A percentile compares a stretch with the other conserved stretches of the same genome.
These are phyloP conservation scores for Anthoscopus minutus DNA, from an alignment of 2,113 vertebrate species.

Conservation along the genomic window DNA sequence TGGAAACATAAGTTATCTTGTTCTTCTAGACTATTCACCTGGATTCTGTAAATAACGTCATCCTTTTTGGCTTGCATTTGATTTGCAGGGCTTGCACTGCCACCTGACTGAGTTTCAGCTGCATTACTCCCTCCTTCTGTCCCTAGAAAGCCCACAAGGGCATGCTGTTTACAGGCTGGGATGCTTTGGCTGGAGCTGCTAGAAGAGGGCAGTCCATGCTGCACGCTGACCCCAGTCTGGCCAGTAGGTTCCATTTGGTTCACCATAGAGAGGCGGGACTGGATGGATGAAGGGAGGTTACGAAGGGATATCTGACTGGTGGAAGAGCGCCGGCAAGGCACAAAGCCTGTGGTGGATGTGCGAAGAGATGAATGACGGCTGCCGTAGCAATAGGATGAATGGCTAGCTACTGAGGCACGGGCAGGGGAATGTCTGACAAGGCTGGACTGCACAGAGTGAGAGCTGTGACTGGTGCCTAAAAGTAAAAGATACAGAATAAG, in stretches of 20 bases:
- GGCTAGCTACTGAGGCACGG: conserved; percentile 91
- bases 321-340: conserved; percentile 93
- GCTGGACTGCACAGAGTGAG: conserved; percentile 91
- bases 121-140: conserved; percentile 77
- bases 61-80: conserved; percentile 84
- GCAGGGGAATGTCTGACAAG: conserved; percentile 93
- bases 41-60: conserved; percentile 95
- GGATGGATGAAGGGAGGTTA: conserved; percentile 90
- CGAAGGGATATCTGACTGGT: conserved; percentile 96
- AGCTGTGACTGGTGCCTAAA: conserved; percentile 93
- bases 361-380: conserved; percentile 94
- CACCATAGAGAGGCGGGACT: conserved; percentile 87
- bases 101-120: conserved; percentile 72
- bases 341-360: conserved; percentile 88
- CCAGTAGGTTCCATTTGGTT: conserved; percentile 77
- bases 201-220: conserved; percentile 81
- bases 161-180: conserved; percentile 92
- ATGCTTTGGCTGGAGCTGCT: conserved; percentile 97
- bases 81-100: conserved; percentile 77
- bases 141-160: conserved; percentile 90
- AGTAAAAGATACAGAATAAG: conserved; percentile 18
- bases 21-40: conserved; percentile 74
- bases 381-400: conserved; percentile 92
- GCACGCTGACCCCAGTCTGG: conserved; percentile 67
- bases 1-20: neutral